Percentiles rank a stretch among this genome's conserved stretches.
These are phyloP conservation scores for Eumaeus atala DNA, from an alignment of 1,140 invertebrate genomes.

Conservation along the genomic window DNA sequence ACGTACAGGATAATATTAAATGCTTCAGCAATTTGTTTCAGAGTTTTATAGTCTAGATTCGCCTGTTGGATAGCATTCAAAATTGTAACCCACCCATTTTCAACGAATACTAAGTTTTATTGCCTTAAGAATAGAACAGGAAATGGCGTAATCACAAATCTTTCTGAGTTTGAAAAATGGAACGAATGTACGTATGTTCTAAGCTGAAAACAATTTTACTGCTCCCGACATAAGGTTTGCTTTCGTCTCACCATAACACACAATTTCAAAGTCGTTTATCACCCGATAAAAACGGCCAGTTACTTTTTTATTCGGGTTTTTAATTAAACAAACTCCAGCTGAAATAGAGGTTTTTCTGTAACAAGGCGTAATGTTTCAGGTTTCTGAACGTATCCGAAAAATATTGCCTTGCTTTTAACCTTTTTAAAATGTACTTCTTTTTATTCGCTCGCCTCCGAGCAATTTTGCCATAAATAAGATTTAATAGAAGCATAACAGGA, in stretches of 20 bases:
- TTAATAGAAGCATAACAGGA: neutral
- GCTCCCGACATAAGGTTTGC: slow-evolving; percentile 24
- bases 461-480: slow-evolving; percentile 2
- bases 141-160: slow-evolving; percentile 52
- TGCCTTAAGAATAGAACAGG: slow-evolving; percentile 54
- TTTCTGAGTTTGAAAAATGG: slow-evolving; percentile 42
- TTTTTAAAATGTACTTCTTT: slow-evolving; percentile 8
- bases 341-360: slow-evolving; percentile 45
- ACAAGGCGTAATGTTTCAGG: slow-evolving; percentile 41
- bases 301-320: slow-evolving; percentile 64
- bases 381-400: slow-evolving; percentile 29
- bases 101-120: slow-evolving; percentile 54
- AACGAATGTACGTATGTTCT: slow-evolving; percentile 13
- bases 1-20: slow-evolving; percentile 12
- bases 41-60: slow-evolving; percentile 28
- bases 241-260: slow-evolving; percentile 23
- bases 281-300: slow-evolving; percentile 55
- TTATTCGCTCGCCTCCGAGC: neutral
- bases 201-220: slow-evolving; percentile 26
- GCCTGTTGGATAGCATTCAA: slow-evolving; percentile 28
- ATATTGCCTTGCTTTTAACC: slow-evolving; percentile 27
- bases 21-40: slow-evolving; percentile 24
- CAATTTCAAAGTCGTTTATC: slow-evolving; percentile 45
- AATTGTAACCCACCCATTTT: slow-evolving; percentile 28
- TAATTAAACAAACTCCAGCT: slow-evolving; percentile 59